phyloP scores from a whole-genome alignment of 2,797 vertebrate genomes.

The Tokudaia muenninki region DNA sequence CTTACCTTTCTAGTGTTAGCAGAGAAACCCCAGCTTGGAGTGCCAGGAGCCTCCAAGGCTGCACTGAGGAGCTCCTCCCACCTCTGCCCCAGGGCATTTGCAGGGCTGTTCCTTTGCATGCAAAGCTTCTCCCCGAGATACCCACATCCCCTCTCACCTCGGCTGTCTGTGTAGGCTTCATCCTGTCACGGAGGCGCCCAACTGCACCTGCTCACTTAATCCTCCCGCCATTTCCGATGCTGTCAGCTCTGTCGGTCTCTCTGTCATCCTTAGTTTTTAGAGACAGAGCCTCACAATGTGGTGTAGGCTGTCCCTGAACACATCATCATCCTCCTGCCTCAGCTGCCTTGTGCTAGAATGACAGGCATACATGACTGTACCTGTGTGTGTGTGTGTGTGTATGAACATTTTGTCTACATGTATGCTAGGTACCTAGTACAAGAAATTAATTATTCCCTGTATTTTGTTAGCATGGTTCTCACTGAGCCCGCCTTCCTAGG shows the following conservation, averaged over 20 bases:
- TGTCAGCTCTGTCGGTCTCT: not conserved
- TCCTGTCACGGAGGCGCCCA: not conserved
- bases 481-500: not conserved
- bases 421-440: not conserved
- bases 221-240: not conserved
- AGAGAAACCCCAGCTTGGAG: not conserved
- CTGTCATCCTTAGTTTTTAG: not conserved
- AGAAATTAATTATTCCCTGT: not conserved
- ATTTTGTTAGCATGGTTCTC: not conserved
- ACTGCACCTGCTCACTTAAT: not conserved
- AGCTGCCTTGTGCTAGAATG: not conserved
- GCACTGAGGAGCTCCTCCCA: not conserved
- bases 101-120: not conserved
- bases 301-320: not conserved
- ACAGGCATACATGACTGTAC: not conserved
- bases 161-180: not conserved
- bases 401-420: not conserved
- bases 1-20: not conserved
- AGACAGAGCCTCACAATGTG: not conserved
- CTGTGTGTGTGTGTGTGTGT: not conserved
- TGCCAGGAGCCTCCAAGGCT: not conserved
- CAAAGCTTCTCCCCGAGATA: not conserved
- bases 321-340: not conserved
- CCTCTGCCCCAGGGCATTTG: not conserved
- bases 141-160: not conserved